Base-by-base conservation (phyloP, 2,113 vertebrate genomes). In the Apeltes quadracus region DNA sequence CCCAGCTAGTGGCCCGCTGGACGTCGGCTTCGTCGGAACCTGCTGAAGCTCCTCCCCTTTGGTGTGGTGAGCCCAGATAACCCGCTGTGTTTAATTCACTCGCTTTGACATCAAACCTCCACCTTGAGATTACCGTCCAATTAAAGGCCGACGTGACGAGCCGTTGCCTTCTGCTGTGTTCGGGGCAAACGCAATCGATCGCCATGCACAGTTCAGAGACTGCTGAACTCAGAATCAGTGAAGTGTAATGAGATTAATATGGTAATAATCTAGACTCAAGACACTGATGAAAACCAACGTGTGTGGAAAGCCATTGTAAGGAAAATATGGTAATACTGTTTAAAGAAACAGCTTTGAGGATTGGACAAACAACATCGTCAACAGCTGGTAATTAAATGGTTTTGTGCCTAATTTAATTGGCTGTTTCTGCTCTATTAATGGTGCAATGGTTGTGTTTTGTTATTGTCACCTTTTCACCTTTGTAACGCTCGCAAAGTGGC, bases 11-110 rank as follows among this genome's bases (percentile, higher is more conserved):
- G 53, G 81, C 82, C 76, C n/a, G 71, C 69, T 44, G 57, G 61
- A 79, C 83, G 84, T 83, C 79, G 78, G 81, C 72, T 75, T 79
- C 75, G 78, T 65, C 71, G 80, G 85, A 72, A 71, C 68, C 55
- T 48, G 66, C 76, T 82, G 72, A 75, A 79, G 67, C 27, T 78
- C n/a, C 56, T 76, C 61, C 66, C 50, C 38, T 79, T 76, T 72
- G 79, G 29, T 75, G 68, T 43, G 25, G n/a, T n/a, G 39, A 61
- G 69, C 38, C 29, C 34, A 61, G 74, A 79, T 80, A 72, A 69
- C 73, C 51, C 50, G 38, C 74, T 75, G 44, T 74, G 34, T 61
- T 71, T 63, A 69, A 69, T 13, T 50, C 54, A 75, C 44, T 80
- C 4, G 4, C 46, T 58, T 50, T 73, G 70, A 79, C 73, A 69